Percentiles rank a stretch among this genome's conserved stretches.
Conservation (phyloP, 2,797 vertebrate genomes). For the Apodemus agrarius region DNA sequence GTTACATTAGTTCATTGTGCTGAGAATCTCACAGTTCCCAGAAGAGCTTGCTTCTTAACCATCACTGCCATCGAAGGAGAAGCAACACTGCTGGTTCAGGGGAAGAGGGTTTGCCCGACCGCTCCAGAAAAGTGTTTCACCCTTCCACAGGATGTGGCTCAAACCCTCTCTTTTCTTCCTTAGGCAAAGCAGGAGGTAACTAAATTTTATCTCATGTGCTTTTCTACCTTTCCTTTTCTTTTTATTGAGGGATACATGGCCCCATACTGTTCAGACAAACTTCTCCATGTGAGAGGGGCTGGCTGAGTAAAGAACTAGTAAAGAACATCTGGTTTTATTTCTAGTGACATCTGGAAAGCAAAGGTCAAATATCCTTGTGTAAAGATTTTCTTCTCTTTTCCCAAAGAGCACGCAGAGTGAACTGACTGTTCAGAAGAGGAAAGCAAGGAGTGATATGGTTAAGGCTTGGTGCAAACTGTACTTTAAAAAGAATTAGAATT, state of each 20-base stretch:
- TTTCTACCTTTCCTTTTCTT: not conserved
- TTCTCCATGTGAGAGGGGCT: not conserved
- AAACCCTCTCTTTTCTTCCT: not conserved
- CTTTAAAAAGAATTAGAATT: slow-evolving; percentile 32
- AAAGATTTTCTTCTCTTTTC: slow-evolving; percentile 29
- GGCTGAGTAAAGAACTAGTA: not conserved
- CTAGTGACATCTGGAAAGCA: slow-evolving; percentile 52
- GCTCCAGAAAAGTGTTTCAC: not conserved
- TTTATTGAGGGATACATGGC: not conserved
- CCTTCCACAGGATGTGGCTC: not conserved
- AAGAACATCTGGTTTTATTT: slow-evolving; percentile 69
- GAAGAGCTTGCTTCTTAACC: not conserved
- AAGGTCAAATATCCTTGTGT: not conserved
- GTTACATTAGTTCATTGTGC: not conserved
- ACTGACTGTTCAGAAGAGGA: not conserved
- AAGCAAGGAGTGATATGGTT: not conserved
- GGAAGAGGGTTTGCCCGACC: fast-evolving
- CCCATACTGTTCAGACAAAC: not conserved
- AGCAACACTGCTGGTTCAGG: not conserved
- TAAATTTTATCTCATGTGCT: not conserved
- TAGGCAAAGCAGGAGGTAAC: not conserved
- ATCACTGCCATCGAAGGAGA: not conserved
- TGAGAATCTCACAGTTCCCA: not conserved
- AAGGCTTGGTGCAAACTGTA: not conserved
- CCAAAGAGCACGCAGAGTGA: not conserved